Percentiles rank a stretch among this genome's conserved stretches.
These are phyloP conservation scores for Pyxicephalus adspersus DNA, from an alignment of 2,113 vertebrate species.

Conservation along the genomic window DNA sequence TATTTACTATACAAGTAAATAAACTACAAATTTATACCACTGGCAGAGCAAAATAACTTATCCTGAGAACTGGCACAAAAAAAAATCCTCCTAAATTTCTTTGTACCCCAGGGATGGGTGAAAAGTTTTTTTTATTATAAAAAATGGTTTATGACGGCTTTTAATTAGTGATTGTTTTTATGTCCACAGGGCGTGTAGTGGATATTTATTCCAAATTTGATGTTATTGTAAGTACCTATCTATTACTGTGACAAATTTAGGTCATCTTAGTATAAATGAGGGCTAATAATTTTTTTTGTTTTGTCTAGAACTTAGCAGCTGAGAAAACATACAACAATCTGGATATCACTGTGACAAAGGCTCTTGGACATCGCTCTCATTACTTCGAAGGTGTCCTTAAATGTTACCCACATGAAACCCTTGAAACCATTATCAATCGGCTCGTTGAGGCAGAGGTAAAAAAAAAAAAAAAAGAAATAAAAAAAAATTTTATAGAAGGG, in stretches of 20 bases:
- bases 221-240: slow-evolving; percentile 87
- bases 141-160: too few relatives aligned
- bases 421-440: slow-evolving; percentile 92
- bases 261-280: not conserved
- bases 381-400: slow-evolving; percentile 97
- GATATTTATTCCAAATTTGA: slow-evolving; percentile 99
- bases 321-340: slow-evolving; percentile 98
- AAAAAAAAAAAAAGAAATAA: too few relatives aligned
- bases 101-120: too few relatives aligned
- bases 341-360: slow-evolving; percentile 94
- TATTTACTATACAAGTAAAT: too few relatives aligned
- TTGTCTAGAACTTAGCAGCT: slow-evolving; percentile 88
- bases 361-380: slow-evolving; percentile 92
- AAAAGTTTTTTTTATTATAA: too few relatives aligned
- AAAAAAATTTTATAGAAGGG: too few relatives aligned
- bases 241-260: not conserved
- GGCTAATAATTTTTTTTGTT: not conserved
- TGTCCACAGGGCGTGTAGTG: slow-evolving; percentile 84
- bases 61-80: too few relatives aligned
- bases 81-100: too few relatives aligned
- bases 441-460: slow-evolving; percentile 95
- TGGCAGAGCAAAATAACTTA: too few relatives aligned
- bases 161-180: slow-evolving; percentile 9
- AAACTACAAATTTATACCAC: too few relatives aligned
- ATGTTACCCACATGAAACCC: slow-evolving; percentile 87